Base-by-base conservation (phyloP, 2,113 vertebrate genomes). In the Misgurnus mizolepis region DNA sequence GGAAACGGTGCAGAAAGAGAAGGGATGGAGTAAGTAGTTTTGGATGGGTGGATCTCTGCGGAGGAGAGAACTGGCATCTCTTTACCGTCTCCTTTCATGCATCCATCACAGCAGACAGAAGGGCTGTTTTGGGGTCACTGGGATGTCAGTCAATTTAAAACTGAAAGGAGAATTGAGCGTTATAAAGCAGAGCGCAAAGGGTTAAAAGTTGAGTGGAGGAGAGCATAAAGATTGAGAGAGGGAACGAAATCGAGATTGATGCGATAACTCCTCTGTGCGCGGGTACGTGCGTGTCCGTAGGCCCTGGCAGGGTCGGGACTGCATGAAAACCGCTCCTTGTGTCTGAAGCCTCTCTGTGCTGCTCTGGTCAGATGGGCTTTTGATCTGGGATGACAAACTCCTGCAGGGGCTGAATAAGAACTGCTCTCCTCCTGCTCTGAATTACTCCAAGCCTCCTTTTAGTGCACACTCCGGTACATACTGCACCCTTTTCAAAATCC, bases 361-460 rank as follows among this genome's bases (percentile, higher is more conserved):
- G 61, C 62, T 77, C 47, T 77, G 75, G 75, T 77, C 75, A 77
- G 75, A 66, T 77, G 75, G 47, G 75, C 75, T 66, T 77, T 77
- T 77, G 75, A 77, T 66, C 75, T 47, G 27, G 47, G 17, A 77
- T 77, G 75, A 77, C 75, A 66, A 67, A 77, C 62, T 77, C 62
- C 60, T 77, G 62, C 75, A 67, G 62, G 62, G 45, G 15, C 62
- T 77, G 75, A 77, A 77, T 66, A 77, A 77, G 75, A 77, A 55
- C 75, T 15, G 17, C 55, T 58, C 17, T 39, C 17, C n/a, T 61
- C 34, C 61, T 66, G 62, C 62, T 77, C 75, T 66, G 62, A 77
- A 77, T 66, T 55, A 55, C 62, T 55, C 61, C 60, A 61, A 15
- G 14, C 45, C 53, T 55, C 53, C 53, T 5, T 55, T 55, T 4